phyloP scores from a whole-genome alignment of 2,797 vertebrate species.

The Sphaeramia orbicularis region DNA sequence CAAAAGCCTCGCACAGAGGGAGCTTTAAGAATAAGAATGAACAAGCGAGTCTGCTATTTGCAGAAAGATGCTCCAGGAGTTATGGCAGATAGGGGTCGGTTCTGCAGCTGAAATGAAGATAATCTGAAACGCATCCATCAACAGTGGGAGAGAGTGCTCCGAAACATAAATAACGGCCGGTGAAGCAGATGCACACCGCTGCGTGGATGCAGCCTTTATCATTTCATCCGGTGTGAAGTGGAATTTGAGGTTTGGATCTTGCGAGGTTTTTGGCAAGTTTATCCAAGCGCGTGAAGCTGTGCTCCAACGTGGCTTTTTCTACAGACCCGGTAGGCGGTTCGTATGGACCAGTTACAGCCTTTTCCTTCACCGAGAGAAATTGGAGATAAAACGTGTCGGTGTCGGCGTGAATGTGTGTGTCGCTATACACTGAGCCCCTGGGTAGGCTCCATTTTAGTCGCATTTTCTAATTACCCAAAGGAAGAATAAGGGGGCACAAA shows the following conservation, averaged over 20 bases:
- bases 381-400: constrained; percentile 29
- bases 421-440: constrained; percentile 10
- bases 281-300: constrained; percentile 71
- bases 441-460: constrained; percentile 14
- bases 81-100: constrained; percentile 65
- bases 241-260: constrained; percentile 77
- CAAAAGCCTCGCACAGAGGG: constrained; percentile 41
- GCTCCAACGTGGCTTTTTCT: constrained; percentile 61
- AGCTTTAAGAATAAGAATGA: constrained; percentile 34
- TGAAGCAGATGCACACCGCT: constrained; percentile 47
- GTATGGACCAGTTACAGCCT: constrained; percentile 57
- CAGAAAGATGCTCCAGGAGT: constrained; percentile 67
- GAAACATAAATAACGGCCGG: constrained; percentile 67
- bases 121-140: constrained; percentile 74
- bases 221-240: constrained; percentile 78
- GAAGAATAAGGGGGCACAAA: constrained; percentile 15
- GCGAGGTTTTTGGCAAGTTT: constrained; percentile 77
- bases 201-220: constrained; percentile 74
- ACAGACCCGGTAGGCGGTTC: constrained; percentile 42
- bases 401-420: constrained; percentile 36
- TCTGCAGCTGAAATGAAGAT: constrained; percentile 63
- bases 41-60: constrained; percentile 61
- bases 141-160: constrained; percentile 33
- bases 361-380: constrained; percentile 22
- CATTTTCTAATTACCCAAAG: constrained; percentile 46